Evolutionary conservation across 2,113 vertebrate species (phyloP).

Genomic region (Perognathus longimembris): DNA sequence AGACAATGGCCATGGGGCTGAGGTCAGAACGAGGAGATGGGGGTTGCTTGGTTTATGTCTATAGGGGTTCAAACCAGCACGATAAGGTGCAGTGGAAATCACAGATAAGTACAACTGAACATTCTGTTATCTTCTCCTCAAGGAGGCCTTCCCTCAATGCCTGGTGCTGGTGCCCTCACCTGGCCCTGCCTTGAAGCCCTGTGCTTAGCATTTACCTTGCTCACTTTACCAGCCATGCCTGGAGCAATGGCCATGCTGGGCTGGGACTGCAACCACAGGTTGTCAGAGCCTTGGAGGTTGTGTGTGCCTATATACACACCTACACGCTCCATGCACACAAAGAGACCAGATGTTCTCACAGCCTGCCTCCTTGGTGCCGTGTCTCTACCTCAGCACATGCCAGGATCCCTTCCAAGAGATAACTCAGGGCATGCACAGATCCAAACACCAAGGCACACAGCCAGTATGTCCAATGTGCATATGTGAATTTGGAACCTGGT

Average conservation of each 20-base stretch:
- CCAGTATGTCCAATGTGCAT: no score
- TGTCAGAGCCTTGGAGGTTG: not conserved
- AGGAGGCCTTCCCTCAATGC: not conserved
- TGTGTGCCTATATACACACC: accelerated
- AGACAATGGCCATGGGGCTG: no score
- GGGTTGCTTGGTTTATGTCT: no score
- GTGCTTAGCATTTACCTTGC: no score
- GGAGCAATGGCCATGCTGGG: no score
- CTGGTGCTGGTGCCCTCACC: not conserved
- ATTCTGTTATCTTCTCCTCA: not conserved
- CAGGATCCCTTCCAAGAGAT: not conserved
- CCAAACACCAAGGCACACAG: not conserved
- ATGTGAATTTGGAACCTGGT: no score
- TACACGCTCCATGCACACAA: not conserved
- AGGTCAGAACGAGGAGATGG: accelerated
- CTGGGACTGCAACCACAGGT: not conserved
- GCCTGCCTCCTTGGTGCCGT: no score
- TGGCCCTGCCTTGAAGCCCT: no score
- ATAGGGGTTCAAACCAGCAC: not conserved
- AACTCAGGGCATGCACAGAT: not conserved
- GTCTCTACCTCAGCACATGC: not conserved
- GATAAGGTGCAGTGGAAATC: not conserved
- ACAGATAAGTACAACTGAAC: not conserved
- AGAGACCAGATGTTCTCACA: not conserved
- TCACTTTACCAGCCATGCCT: no score